These are phyloP conservation scores for Tipula vernalis DNA, from an alignment of 2,888 invertebrate genomes.

Conservation along the genomic window DNA sequence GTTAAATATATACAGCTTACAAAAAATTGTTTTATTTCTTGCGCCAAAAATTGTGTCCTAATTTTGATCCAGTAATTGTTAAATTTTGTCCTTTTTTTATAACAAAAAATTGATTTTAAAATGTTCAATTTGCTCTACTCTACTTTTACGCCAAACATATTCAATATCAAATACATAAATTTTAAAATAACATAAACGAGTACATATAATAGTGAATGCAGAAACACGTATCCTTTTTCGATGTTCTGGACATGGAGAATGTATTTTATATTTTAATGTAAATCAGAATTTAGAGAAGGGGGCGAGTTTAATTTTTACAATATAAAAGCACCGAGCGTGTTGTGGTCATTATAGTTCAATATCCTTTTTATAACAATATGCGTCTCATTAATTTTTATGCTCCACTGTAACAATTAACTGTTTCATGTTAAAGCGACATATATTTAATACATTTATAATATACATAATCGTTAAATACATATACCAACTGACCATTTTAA, in stretches of 20 bases:
- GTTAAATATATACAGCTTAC: too few relatives aligned
- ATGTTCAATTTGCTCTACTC: neutral
- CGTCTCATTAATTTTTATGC: neutral
- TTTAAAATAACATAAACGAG: neutral
- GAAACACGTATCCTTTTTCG: neutral
- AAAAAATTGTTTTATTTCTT: neutral
- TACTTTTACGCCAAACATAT: neutral
- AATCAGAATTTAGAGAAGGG: neutral
- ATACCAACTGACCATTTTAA: neutral
- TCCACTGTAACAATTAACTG: neutral
- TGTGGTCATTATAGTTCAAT: neutral
- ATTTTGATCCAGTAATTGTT: neutral
- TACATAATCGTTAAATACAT: neutral
- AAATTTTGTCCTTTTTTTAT: neutral
- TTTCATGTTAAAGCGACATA: neutral
- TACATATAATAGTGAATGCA: too few relatives aligned
- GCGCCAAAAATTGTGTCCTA: neutral
- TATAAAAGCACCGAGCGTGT: neutral
- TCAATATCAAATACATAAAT: neutral
- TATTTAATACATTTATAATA: neutral
- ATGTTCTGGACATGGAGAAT: neutral
- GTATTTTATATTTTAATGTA: neutral
- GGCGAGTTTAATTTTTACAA: neutral
- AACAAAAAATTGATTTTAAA: neutral
- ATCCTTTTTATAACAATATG: neutral